These are phyloP conservation scores for Nymphalis polychloros DNA, from an alignment of 2,888 invertebrate species.

Conservation along the genomic window DNA sequence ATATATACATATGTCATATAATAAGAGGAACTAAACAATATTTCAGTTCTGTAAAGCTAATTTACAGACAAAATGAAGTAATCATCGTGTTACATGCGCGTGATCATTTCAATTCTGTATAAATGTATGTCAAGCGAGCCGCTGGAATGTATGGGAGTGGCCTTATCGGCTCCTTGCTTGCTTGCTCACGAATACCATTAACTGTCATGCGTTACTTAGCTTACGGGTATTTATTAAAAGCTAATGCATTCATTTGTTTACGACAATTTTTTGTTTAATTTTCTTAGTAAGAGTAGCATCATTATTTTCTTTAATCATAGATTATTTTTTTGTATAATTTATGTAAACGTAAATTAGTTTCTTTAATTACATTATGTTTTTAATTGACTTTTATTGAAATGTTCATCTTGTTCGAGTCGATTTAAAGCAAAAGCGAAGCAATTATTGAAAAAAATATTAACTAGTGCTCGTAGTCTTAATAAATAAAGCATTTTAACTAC, in stretches of 20 bases:
- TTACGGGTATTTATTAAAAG: constrained; percentile 10
- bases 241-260: neutral
- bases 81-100: constrained; percentile 34
- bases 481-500: neutral
- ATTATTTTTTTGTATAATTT: too few relatives aligned
- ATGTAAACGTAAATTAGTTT: too few relatives aligned
- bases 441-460: too few relatives aligned
- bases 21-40: neutral
- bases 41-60: neutral
- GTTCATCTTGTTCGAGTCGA: too few relatives aligned
- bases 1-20: neutral
- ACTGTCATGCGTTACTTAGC: constrained; percentile 25
- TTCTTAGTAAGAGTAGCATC: neutral
- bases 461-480: neutral
- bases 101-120: constrained; percentile 41
- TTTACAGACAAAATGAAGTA: constrained; percentile 11
- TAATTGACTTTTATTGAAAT: too few relatives aligned
- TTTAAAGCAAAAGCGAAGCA: too few relatives aligned
- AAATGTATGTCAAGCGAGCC: constrained; percentile 51
- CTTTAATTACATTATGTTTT: too few relatives aligned
- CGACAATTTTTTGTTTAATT: neutral
- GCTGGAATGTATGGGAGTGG: constrained; percentile 70
- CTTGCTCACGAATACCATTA: constrained; percentile 49
- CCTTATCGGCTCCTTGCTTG: constrained; percentile 32
- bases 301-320: too few relatives aligned